phyloP scores from a whole-genome alignment of 2,888 invertebrate species.

The Yponomeuta evonymella region DNA sequence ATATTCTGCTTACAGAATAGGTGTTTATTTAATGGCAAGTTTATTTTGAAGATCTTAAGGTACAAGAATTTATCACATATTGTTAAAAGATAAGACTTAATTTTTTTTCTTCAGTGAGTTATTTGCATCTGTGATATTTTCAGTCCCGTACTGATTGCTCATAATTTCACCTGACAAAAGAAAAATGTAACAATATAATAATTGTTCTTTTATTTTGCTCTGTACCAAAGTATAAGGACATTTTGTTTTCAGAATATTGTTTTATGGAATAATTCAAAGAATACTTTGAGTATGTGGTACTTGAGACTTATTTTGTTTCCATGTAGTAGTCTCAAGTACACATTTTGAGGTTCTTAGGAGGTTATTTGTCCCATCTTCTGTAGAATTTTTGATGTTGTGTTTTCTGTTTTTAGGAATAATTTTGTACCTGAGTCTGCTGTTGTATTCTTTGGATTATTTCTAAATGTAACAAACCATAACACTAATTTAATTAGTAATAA shows the following conservation, averaged over 20 bases:
- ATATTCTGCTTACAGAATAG: no score
- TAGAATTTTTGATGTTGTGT: neutral
- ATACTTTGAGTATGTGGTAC: neutral
- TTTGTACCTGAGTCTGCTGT: slow-evolving; percentile 14
- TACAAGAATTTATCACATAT: neutral
- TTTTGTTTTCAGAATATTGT: slow-evolving; percentile 35
- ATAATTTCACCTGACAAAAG: slow-evolving; percentile 44
- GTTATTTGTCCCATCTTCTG: slow-evolving; percentile 42
- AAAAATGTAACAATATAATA: slow-evolving; percentile 6
- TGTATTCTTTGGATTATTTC: neutral
- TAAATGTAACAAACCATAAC: neutral
- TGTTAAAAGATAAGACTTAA: neutral
- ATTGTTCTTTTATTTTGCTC: slow-evolving; percentile 3
- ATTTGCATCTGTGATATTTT: slow-evolving; percentile 70
- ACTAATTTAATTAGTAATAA: slow-evolving; percentile 9
- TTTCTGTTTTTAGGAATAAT: neutral
- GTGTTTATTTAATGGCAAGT: neutral
- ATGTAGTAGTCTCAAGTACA: slow-evolving; percentile 1
- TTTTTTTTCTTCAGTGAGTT: slow-evolving; percentile 37
- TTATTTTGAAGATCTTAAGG: neutral
- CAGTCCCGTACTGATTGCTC: slow-evolving; percentile 60
- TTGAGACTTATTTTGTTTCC: neutral
- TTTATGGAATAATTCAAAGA: slow-evolving; percentile 18
- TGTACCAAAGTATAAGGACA: slow-evolving; percentile 13
- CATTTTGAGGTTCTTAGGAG: slow-evolving; percentile 25